These are phyloP conservation scores for Synanthedon tipuliformis DNA, from an alignment of 2,888 invertebrate genomes.

Conservation along the genomic window DNA sequence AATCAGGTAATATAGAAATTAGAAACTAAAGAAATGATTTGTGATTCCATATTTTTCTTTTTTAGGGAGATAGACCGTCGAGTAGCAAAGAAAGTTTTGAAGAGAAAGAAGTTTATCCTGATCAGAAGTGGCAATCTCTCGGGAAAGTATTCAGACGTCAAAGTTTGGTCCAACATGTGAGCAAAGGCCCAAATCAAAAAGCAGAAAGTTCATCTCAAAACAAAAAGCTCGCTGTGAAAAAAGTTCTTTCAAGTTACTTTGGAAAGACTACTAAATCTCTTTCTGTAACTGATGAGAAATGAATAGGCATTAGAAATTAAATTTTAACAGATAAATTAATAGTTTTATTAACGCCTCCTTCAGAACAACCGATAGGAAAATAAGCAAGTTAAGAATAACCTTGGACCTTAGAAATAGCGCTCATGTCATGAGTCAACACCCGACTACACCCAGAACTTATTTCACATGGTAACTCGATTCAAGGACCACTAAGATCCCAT, in stretches of 20 bases:
- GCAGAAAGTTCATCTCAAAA: conserved; percentile 44
- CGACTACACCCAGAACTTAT: too few species aligned
- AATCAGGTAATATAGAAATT: too few species aligned
- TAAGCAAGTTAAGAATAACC: too few species aligned
- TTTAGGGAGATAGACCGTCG: conserved; percentile 50
- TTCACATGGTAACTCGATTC: too few species aligned
- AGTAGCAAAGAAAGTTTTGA: conserved; percentile 46
- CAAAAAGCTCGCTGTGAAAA: conserved; percentile 48
- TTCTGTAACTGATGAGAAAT: conserved; percentile 29
- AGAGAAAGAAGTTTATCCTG: conserved; percentile 43
- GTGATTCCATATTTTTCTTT: conserved; percentile 7
- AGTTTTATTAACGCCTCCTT: too few species aligned
- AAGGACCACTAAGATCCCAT: too few species aligned
- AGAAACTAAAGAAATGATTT: background rate
- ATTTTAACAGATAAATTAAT: too few species aligned
- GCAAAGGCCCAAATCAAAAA: conserved; percentile 33
- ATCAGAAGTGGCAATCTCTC: conserved; percentile 63
- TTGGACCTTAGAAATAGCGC: too few species aligned
- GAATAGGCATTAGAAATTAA: conserved; percentile 8
- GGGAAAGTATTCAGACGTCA: conserved; percentile 61
- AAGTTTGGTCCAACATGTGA: conserved; percentile 49
- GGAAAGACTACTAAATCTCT: conserved; percentile 42
- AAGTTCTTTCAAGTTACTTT: conserved; percentile 57
- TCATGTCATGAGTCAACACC: too few species aligned
- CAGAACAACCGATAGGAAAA: too few species aligned